Evolutionary conservation across 1,140 invertebrate species (phyloP).

Genomic region (Drosophila equinoxialis): DNA sequence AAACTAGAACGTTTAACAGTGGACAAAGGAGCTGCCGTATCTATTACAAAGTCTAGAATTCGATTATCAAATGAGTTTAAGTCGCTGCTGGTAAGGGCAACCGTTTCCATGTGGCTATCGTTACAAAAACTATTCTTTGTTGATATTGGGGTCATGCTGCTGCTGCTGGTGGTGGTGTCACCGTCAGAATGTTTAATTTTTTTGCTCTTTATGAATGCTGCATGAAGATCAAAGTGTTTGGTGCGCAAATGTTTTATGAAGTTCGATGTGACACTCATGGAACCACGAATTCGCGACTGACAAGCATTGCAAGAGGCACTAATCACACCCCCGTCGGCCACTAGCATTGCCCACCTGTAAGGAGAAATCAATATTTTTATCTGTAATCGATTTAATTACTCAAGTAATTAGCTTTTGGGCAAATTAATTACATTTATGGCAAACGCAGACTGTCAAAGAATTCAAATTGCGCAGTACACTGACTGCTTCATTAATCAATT

Average conservation of each 20-base stretch:
- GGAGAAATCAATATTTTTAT: background rate
- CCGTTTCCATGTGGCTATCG: background rate
- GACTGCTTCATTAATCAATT: background rate
- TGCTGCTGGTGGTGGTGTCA: background rate
- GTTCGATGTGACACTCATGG: conserved; percentile 36
- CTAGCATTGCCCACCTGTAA: conserved; percentile 14
- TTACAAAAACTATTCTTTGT: background rate
- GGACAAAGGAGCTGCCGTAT: conserved; percentile 18
- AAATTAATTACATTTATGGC: background rate
- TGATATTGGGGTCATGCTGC: too few relatives aligned
- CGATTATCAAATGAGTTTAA: conserved; percentile 35
- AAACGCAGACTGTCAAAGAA: background rate
- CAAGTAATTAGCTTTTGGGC: background rate
- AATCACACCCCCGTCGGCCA: conserved; percentile 23
- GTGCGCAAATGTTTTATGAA: conserved; percentile 44
- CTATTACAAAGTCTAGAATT: conserved; percentile 33
- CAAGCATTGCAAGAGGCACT: conserved; percentile 43
- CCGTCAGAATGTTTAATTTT: conserved; percentile 17
- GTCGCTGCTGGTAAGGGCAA: background rate
- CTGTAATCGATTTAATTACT: background rate
- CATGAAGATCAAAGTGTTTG: conserved; percentile 33
- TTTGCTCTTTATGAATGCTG: conserved; percentile 29
- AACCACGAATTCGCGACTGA: conserved; percentile 29
- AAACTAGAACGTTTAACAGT: conserved; percentile 28
- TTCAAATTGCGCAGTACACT: background rate